Evolutionary conservation across 2,797 vertebrate species (phyloP).

Genomic region (Carcharodon carcharias): DNA sequence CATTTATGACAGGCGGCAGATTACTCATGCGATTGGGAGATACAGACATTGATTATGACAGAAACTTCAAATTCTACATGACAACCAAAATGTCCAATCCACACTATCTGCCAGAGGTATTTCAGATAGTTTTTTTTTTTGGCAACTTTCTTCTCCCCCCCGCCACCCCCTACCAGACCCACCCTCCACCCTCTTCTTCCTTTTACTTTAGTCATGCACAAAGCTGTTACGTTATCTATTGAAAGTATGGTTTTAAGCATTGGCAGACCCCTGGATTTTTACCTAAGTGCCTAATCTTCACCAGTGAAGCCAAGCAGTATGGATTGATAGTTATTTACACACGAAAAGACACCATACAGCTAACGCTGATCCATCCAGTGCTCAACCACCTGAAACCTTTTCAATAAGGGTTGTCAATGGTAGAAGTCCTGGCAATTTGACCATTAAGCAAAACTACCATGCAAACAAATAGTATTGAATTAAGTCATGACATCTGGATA

Average conservation of each 20-base stretch:
- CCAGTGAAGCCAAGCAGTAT: not conserved
- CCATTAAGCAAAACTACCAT: not conserved
- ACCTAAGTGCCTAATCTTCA: not conserved
- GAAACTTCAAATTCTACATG: slow-evolving; percentile 80
- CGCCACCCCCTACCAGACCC: too few relatives aligned
- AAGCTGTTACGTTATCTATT: not conserved
- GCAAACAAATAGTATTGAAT: not conserved
- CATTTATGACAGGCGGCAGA: slow-evolving; percentile 67
- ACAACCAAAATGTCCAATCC: slow-evolving; percentile 84
- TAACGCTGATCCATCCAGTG: not conserved
- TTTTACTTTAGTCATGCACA: not conserved
- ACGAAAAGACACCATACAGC: not conserved
- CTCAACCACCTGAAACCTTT: not conserved
- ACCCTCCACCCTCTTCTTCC: too few relatives aligned
- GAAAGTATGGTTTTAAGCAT: not conserved
- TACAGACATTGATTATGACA: slow-evolving; percentile 77
- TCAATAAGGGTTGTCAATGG: not conserved
- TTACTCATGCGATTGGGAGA: slow-evolving; percentile 75
- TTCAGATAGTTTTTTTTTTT: not conserved
- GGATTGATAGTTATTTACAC: not conserved
- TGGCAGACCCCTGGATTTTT: not conserved
- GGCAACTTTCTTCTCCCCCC: not conserved
- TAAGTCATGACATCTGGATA: not conserved
- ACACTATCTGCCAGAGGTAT: slow-evolving; percentile 80
- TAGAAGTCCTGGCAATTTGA: not conserved